Evolutionary conservation across 2,113 vertebrate species (phyloP).

Genomic region (Cyanoderma ruficeps): DNA sequence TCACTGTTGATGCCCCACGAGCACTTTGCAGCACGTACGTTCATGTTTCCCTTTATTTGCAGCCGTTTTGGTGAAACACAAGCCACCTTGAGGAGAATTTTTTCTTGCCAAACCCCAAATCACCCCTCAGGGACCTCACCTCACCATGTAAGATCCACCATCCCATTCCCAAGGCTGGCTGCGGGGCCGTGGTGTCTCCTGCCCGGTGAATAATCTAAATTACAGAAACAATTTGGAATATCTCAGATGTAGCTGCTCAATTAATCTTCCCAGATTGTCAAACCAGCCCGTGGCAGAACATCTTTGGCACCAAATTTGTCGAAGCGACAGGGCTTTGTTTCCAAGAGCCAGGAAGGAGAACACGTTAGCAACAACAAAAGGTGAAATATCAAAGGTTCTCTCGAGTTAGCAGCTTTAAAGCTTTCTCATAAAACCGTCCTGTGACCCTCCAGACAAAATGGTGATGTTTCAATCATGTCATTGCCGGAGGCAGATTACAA

Average conservation of each 20-base stretch:
- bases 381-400: constrained; percentile 62
- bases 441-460: constrained; percentile 64
- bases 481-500: constrained; percentile 52
- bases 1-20: background rate
- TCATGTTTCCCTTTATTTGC: background rate
- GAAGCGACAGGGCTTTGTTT: constrained; percentile 25
- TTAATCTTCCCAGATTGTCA: constrained; percentile 35
- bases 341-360: constrained; percentile 21
- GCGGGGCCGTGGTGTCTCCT: background rate
- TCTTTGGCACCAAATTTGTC: constrained; percentile 46
- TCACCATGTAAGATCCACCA: background rate
- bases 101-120: background rate
- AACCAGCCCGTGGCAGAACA: background rate
- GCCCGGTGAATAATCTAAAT: background rate
- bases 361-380: constrained; percentile 37
- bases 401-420: constrained; percentile 53
- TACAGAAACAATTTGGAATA: background rate
- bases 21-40: background rate
- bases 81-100: background rate
- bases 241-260: background rate
- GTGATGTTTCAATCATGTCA: constrained; percentile 66
- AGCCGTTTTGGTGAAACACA: background rate
- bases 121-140: background rate
- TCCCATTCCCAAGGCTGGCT: background rate
- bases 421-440: constrained; percentile 38